Evolutionary conservation across 2,888 invertebrate genomes (phyloP).

Genomic region (Andrena bicolor): DNA sequence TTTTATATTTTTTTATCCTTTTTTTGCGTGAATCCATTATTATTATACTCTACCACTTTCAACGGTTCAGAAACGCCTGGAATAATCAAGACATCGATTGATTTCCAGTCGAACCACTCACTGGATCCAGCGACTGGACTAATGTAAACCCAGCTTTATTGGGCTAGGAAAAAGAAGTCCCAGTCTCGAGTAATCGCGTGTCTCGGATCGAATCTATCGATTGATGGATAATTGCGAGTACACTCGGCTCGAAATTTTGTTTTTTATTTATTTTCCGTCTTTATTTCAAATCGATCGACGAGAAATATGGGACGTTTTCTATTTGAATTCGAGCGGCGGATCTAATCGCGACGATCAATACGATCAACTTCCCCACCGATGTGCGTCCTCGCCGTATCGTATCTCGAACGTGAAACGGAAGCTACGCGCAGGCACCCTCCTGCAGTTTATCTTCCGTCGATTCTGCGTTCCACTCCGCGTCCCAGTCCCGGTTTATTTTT

Average conservation of each 20-base stretch:
- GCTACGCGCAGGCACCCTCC: slow-evolving; percentile 10
- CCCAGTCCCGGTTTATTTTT: slow-evolving; percentile 29
- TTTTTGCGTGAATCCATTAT: no score
- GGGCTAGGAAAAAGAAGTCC: neutral
- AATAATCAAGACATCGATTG: no score
- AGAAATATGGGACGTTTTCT: no score
- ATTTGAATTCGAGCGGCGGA: neutral
- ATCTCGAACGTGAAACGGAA: slow-evolving; percentile 25
- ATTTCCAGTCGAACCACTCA: no score
- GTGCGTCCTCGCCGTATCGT: slow-evolving; percentile 9
- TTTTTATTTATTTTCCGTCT: no score
- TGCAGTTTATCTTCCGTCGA: slow-evolving; percentile 33
- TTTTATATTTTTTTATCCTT: no score
- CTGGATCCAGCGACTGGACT: no score
- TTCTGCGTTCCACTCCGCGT: neutral
- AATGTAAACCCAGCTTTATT: no score
- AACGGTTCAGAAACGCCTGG: no score
- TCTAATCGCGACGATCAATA: slow-evolving; percentile 52
- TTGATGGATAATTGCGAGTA: slow-evolving; percentile 4
- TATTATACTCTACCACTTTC: no score
- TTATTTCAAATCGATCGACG: neutral
- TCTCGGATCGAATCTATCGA: neutral
- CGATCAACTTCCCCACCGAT: neutral
- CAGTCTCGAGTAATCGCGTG: slow-evolving; percentile 19
- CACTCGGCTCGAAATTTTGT: slow-evolving; percentile 8